Evolutionary conservation across 2,888 invertebrate genomes (phyloP), one percentile per base, ranked within the genome.

Genomic region (Shargacucullia verbasci): DNA sequence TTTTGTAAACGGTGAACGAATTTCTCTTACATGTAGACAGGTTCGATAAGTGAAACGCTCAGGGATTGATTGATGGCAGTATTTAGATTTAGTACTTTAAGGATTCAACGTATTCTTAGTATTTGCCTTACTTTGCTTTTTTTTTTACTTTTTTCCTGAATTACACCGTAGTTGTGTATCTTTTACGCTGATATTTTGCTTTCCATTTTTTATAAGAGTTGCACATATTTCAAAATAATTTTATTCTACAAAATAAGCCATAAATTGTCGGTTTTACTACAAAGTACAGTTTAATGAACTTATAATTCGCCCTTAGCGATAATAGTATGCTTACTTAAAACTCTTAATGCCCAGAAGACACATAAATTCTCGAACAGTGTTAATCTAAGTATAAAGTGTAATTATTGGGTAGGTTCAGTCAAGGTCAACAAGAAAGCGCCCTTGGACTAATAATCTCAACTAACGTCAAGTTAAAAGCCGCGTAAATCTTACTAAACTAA

Each of bases 381-480:
- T 68, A 56, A 56, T 54, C 53, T 52, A 29, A 6, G 29, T 56
- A 40, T 47, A 59, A 59, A 67, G 48, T 33, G 41, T 67, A 67
- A 60, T 71, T 63, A 75, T 59, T 66, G 41, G 45, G 47, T 37
- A 43, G 60, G 68, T 64, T 73, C 40, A 58, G 44, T 43, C 27
- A 55, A 66, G 80, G 80, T 78, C 75, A 70, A 62, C 68, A 67
- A 65, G 67, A 73, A 68, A 71, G 68, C 74, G 78, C 81, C 79
- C 83, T 81, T 77, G 79, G 82, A 80, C 82, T 79, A 81, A 86
- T 88, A 86, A 88, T 87, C 85, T 83, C 71, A 78, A 79, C 82
- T 78, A 81, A 74, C 81, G 85, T 86, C 86, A 81, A 83, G 80
- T 85, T 85, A 86, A 87, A 86, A 83, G 83, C 85, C 76, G 70